phyloP scores from a whole-genome alignment of 2,113 vertebrate genomes.

The Oryzias melastigma region DNA sequence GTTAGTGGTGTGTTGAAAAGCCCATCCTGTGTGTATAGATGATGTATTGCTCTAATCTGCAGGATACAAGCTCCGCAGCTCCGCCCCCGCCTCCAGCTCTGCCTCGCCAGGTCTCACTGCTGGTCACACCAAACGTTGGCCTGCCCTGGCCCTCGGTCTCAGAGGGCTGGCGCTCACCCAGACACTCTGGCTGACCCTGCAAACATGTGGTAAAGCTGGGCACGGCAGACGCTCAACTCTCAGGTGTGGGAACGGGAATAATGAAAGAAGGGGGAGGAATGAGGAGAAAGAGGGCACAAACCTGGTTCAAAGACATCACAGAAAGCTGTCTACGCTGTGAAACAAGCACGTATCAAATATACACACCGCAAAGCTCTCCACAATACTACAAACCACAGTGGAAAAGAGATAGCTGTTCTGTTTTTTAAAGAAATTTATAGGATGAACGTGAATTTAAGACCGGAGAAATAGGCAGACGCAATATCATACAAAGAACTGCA shows the following conservation, averaged over 20 bases:
- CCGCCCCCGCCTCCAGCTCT: slow-evolving; percentile 34
- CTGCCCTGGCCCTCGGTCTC: slow-evolving; percentile 49
- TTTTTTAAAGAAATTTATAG: too few species aligned
- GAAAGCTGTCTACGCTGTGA: background rate
- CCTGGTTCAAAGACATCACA: slow-evolving; percentile 9
- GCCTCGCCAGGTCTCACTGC: slow-evolving; percentile 75
- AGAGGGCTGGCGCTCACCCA: slow-evolving; percentile 62
- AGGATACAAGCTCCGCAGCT: slow-evolving; percentile 55
- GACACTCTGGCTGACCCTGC: slow-evolving; percentile 69
- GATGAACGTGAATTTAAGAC: too few species aligned
- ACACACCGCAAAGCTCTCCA: too few species aligned
- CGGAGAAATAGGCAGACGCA: too few species aligned
- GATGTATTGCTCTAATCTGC: slow-evolving; percentile 55
- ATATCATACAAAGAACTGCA: too few species aligned
- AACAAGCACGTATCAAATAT: background rate
- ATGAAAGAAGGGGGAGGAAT: slow-evolving; percentile 4
- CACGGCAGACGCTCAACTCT: slow-evolving; percentile 33
- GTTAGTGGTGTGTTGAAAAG: slow-evolving; percentile 58
- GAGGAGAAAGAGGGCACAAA: slow-evolving; percentile 15
- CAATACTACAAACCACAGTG: too few species aligned
- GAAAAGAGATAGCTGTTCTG: too few species aligned
- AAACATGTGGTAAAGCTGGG: slow-evolving; percentile 65
- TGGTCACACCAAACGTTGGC: slow-evolving; percentile 68
- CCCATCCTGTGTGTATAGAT: slow-evolving; percentile 59
- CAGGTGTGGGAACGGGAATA: slow-evolving; percentile 38